Percentiles rank a stretch among this genome's conserved stretches.
phyloP scores from a whole-genome alignment of 2,888 invertebrate species.

The Drosophila tripunctata region DNA sequence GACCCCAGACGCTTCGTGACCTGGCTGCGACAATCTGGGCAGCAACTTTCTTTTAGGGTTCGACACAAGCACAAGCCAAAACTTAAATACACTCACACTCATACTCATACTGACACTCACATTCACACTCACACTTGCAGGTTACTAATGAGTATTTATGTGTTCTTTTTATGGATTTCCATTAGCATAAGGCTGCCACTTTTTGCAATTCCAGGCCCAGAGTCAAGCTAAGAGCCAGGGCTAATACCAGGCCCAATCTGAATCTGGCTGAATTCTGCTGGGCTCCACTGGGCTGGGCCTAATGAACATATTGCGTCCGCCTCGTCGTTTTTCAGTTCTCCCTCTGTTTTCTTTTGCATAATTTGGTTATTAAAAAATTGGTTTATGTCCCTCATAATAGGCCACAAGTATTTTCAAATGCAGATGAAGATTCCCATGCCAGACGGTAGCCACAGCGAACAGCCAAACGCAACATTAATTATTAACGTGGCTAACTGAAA shows the following conservation, averaged over 20 bases:
- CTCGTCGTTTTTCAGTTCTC: slow-evolving; percentile 27
- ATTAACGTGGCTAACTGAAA: slow-evolving; percentile 31
- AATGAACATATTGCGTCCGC: slow-evolving; percentile 56
- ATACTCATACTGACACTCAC: slow-evolving; percentile 5
- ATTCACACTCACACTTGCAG: background rate
- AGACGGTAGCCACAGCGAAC: slow-evolving; percentile 28
- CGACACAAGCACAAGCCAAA: slow-evolving; percentile 4
- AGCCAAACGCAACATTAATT: slow-evolving; percentile 38
- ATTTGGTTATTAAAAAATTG: slow-evolving; percentile 76
- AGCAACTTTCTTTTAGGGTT: slow-evolving; percentile 56
- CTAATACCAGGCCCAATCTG: slow-evolving; percentile 7
- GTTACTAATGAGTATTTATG: slow-evolving; percentile 71
- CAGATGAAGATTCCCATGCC: slow-evolving; percentile 11
- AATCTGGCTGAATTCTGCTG: too few relatives aligned
- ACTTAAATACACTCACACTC: slow-evolving; percentile 5
- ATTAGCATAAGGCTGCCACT: slow-evolving; percentile 63
- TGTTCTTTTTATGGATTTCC: slow-evolving; percentile 73
- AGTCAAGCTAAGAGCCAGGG: background rate
- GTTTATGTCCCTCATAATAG: slow-evolving; percentile 71
- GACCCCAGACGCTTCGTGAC: slow-evolving; percentile 53
- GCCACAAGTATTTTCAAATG: slow-evolving; percentile 43
- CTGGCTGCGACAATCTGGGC: slow-evolving; percentile 31
- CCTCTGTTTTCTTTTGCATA: slow-evolving; percentile 60
- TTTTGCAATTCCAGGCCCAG: slow-evolving; percentile 28
- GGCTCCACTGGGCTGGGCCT: slow-evolving; percentile 37